These are phyloP conservation scores for Heliothis virescens DNA, from an alignment of 1,140 invertebrate genomes.

Conservation along the genomic window DNA sequence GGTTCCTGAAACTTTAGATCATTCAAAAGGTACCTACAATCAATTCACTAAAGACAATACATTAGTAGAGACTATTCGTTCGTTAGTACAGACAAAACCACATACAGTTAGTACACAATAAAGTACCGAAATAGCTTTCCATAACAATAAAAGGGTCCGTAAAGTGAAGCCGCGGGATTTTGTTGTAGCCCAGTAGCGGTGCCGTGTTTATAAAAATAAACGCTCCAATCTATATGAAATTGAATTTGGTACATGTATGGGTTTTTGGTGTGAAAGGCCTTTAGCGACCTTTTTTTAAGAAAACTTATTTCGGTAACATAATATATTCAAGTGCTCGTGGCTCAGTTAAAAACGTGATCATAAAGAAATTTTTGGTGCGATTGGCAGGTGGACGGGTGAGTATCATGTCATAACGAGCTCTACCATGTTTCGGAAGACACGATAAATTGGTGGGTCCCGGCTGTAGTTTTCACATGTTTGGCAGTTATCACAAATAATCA, in stretches of 20 bases:
- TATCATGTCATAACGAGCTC: too few relatives aligned
- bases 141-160: conserved; percentile 47
- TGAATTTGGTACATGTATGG: conserved; percentile 27
- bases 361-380: too few relatives aligned
- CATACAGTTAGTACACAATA: conserved; percentile 44
- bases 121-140: conserved; percentile 46
- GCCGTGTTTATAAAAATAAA: conserved; percentile 42
- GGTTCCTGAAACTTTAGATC: too few relatives aligned
- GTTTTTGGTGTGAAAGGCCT: conserved; percentile 4
- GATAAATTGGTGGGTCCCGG: too few relatives aligned
- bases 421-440: too few relatives aligned
- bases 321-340: background rate
- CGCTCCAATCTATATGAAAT: conserved; percentile 11
- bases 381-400: too few relatives aligned
- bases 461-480: too few relatives aligned
- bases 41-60: background rate
- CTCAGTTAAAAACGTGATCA: too few relatives aligned
- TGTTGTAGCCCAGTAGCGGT: conserved; percentile 23
- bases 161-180: conserved; percentile 42
- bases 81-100: conserved; percentile 24
- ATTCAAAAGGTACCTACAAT: too few relatives aligned
- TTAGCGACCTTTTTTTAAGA: background rate
- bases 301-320: background rate
- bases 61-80: conserved; percentile 2
- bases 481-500: too few relatives aligned